Conservation (phyloP, 2,888 invertebrate species). For the Lysandra coridon region DNA sequence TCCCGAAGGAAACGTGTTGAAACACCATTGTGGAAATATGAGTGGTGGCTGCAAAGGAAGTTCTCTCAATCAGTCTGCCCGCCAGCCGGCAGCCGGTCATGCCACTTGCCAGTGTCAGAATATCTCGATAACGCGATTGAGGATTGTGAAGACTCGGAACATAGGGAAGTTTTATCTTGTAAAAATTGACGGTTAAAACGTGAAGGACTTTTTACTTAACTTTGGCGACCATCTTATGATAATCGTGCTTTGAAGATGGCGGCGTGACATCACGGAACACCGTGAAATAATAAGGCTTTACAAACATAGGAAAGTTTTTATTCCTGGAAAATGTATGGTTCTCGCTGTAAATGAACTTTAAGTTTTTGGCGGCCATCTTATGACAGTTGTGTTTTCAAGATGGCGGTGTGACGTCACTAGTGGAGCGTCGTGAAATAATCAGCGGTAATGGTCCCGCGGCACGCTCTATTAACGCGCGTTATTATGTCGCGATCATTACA, state of each 20-base stretch:
- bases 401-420: conserved; percentile 33
- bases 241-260: background rate
- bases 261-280: background rate
- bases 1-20: too few species aligned
- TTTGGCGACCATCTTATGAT: background rate
- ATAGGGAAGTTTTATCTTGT: too few species aligned
- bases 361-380: background rate
- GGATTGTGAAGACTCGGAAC: too few species aligned
- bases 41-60: too few species aligned
- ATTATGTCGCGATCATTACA: conserved; percentile 63
- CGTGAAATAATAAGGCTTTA: too few species aligned
- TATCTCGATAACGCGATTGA: too few species aligned
- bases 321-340: too few species aligned
- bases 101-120: too few species aligned
- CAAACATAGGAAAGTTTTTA: background rate
- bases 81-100: too few species aligned
- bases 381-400: background rate
- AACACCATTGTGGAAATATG: too few species aligned
- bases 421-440: conserved; percentile 45
- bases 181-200: too few species aligned
- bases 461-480: conserved; percentile 65
- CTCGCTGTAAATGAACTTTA: background rate
- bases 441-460: conserved; percentile 51
- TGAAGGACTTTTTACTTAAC: background rate
- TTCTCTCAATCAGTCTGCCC: too few species aligned